A percentile compares a stretch with the other conserved stretches of the same genome.
Evolutionary conservation across 1,140 invertebrate genomes (phyloP).

Genomic region (Zaprionus kolodkinae): DNA sequence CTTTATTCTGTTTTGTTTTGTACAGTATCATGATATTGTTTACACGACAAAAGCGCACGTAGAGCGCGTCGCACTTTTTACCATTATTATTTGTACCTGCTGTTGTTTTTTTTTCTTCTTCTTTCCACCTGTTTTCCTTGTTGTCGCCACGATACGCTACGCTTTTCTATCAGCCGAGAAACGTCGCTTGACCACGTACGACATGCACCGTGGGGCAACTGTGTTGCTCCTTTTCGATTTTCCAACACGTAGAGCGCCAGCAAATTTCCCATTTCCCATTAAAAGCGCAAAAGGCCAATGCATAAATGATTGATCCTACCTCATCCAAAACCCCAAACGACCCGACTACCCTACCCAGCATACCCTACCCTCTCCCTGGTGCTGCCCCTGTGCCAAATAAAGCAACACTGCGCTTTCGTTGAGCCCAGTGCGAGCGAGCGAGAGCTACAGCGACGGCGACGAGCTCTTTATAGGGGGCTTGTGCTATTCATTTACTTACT

Average conservation of each 20-base stretch:
- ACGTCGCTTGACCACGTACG: slow-evolving; percentile 66
- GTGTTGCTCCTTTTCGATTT: slow-evolving; percentile 31
- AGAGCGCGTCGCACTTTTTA: slow-evolving; percentile 65
- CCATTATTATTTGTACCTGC: slow-evolving; percentile 63
- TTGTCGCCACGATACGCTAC: neutral
- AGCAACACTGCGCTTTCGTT: slow-evolving; percentile 48
- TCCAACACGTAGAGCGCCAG: slow-evolving; percentile 69
- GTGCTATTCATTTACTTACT: slow-evolving; percentile 63
- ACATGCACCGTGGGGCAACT: slow-evolving; percentile 40
- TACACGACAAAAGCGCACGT: slow-evolving; percentile 78
- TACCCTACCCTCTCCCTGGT: neutral
- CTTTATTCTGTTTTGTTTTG: slow-evolving; percentile 37
- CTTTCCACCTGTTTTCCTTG: slow-evolving; percentile 16
- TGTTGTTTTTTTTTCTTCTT: slow-evolving; percentile 6
- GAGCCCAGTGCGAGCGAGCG: slow-evolving; percentile 9
- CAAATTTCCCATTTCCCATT: slow-evolving; percentile 74
- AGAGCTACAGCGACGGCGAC: neutral
- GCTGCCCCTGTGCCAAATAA: slow-evolving; percentile 6
- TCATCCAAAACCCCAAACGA: neutral
- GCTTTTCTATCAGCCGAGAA: slow-evolving; percentile 72
- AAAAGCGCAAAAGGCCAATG: slow-evolving; percentile 74
- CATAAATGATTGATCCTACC: slow-evolving; percentile 70
- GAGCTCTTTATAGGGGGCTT: slow-evolving; percentile 14
- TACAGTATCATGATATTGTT: slow-evolving; percentile 75
- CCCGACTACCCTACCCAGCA: neutral